Evolutionary conservation across 2,113 vertebrate genomes (phyloP), one percentile per base, ranked within the genome.

Genomic region (Neolamprologus caudopunctatus): DNA sequence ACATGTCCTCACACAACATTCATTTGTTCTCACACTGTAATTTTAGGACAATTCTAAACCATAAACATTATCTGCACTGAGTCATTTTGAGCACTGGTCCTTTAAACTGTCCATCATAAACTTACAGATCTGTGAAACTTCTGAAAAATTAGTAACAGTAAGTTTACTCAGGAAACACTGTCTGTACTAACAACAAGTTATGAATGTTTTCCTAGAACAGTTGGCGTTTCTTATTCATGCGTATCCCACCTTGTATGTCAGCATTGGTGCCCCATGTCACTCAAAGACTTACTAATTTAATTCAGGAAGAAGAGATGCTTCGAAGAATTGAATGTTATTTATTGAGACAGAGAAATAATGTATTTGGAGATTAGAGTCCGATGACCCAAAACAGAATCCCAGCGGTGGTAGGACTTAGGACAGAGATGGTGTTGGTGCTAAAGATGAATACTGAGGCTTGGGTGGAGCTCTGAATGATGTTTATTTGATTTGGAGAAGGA

Each of bases 201-300:
- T 61, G 3, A 61, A 6, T 61, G 58, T 63, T 35, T 63, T 35
- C 58, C 31, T 63, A 5, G 58, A 35, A 63, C 16, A 12, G 6
- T n/a, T 66, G 61, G 17, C 1, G 4, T 35, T 35, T 0, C 58
- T n/a, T n/a, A n/a, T n/a, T 63, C 31, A 12, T 7, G 31, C 0
- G 28, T 61, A 17, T 11, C 16, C 16, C 16, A 61, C 57, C 57
- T 61, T 33, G 3, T 61, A 33, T 10, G 57, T 10, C 57, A 61
- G 28, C 28, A 33, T 19, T 0, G 57, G 31, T 63, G 58, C 28
- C 16, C 4, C 16, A 33, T 61, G 57, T 33, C 57, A 10, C 8
- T 61, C 57, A 61, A 10, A 33, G 8, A 58, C 2, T 58, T 31
- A 6, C 57, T 9, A 9, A 58, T 31, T 58, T 31, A 58, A 58